These are phyloP conservation scores for Oplegnathus fasciatus DNA, from an alignment of 2,113 vertebrate genomes.

Conservation along the genomic window DNA sequence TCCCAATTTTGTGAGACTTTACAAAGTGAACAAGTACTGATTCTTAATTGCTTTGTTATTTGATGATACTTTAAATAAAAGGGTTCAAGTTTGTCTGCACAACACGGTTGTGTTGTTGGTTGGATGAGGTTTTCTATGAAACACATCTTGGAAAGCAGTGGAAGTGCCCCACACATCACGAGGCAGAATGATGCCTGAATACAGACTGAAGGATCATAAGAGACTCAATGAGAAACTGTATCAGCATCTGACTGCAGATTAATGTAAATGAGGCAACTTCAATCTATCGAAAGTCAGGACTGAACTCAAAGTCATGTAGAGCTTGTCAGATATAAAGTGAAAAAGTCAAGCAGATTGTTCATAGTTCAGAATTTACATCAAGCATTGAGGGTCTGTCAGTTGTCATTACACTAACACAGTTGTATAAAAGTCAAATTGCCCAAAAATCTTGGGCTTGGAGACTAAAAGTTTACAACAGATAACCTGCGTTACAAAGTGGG, in stretches of 20 bases:
- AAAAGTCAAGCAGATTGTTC: background rate
- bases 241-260: background rate
- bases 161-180: background rate
- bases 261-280: background rate
- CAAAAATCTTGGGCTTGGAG: background rate
- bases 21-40: too few species aligned
- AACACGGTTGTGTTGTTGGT: background rate
- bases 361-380: background rate
- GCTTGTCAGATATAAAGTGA: background rate
- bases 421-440: background rate
- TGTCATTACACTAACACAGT: background rate
- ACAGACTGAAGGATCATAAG: background rate
- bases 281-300: background rate
- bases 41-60: too few species aligned
- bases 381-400: background rate
- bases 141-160: background rate
- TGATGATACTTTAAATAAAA: too few species aligned
- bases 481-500: too few species aligned
- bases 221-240: background rate
- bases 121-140: too few species aligned
- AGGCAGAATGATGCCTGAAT: background rate
- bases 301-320: background rate
- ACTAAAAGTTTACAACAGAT: too few species aligned
- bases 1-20: too few species aligned
- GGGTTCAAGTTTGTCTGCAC: too few species aligned